Conservation (phyloP, 2,797 vertebrate species). For the Morus bassanus region DNA sequence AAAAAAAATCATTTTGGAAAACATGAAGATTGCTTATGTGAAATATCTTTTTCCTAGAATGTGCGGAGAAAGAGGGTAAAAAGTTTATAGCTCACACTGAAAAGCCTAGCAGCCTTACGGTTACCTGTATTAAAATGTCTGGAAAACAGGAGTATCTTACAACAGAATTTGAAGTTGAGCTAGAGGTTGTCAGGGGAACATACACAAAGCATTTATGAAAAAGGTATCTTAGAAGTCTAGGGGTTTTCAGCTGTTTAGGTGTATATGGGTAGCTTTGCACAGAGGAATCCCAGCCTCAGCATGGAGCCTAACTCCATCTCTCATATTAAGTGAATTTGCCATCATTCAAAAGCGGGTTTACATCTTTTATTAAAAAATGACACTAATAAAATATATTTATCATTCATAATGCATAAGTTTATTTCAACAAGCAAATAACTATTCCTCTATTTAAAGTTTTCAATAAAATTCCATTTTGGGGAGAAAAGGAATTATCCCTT, state of each 20-base stretch:
- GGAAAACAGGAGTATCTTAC: not conserved
- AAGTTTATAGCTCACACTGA: not conserved
- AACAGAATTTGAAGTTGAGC: not conserved
- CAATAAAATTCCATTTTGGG: not conserved
- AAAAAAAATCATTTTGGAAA: not conserved
- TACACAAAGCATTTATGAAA: not conserved
- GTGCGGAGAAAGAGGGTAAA: not conserved
- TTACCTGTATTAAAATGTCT: not conserved
- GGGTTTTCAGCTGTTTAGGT: not conserved
- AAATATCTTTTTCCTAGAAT: not conserved
- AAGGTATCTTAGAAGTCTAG: not conserved
- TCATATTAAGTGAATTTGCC: not conserved
- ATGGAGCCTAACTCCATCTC: not conserved
- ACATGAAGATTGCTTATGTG: not conserved
- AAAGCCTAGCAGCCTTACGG: not conserved
- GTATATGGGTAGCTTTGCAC: not conserved
- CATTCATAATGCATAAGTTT: not conserved
- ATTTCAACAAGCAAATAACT: not conserved
- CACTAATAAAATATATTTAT: not conserved
- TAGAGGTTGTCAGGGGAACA: not conserved
- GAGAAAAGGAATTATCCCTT: not conserved
- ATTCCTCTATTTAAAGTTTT: not conserved
- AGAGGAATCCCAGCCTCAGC: not conserved
- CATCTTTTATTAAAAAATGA: not conserved
- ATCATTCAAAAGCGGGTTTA: not conserved